Base-by-base conservation (phyloP, 2,888 invertebrate genomes). In the Zelleria hepariella region DNA sequence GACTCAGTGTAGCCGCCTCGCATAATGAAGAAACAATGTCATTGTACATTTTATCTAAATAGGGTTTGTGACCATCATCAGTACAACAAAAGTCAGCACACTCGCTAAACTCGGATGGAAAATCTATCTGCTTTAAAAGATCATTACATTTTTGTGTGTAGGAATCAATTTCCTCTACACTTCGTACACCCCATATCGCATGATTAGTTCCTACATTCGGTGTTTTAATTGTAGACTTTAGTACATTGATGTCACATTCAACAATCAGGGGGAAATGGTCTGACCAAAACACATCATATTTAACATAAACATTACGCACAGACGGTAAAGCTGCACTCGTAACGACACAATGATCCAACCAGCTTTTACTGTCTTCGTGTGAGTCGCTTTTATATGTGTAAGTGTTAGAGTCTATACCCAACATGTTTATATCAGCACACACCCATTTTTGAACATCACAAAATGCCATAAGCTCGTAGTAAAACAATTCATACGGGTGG, bases 191-290 rank as follows among this genome's bases (percentile, higher is more conserved):
- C 32, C 32, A 32, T 32, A 32, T 10, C 10, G 10, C 32, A 8
- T 32, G 5, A 7, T 32, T 32, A 32, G 5, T n/a, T n/a, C n/a
- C n/a, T n/a, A n/a, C n/a, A n/a, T n/a, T n/a, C n/a, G n/a, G n/a
- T n/a, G n/a, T n/a, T n/a, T n/a, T n/a, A n/a, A n/a, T n/a, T n/a
- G n/a, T n/a, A n/a, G n/a, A n/a, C n/a, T n/a, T n/a, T n/a, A n/a
- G n/a, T n/a, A n/a, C n/a, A n/a, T 60, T n/a, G 0, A 58, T 18
- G 10, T 60, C 59, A 54, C 61, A 62, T 54, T 62, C 58, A 23
- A 62, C n/a, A 8, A 62, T 32, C 25, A 62, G 57, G 7, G 62
- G 62, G 48, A 61, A 62, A 57, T 62, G 62, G 32, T 62, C 62
- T 24, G 62, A 62, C 61, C 59, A 60, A 15, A 47, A 21, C 20